These are phyloP conservation scores for Paramuricea clavata DNA, from an alignment of 92 coral and sea anemone genomes.

Conservation along the genomic window DNA sequence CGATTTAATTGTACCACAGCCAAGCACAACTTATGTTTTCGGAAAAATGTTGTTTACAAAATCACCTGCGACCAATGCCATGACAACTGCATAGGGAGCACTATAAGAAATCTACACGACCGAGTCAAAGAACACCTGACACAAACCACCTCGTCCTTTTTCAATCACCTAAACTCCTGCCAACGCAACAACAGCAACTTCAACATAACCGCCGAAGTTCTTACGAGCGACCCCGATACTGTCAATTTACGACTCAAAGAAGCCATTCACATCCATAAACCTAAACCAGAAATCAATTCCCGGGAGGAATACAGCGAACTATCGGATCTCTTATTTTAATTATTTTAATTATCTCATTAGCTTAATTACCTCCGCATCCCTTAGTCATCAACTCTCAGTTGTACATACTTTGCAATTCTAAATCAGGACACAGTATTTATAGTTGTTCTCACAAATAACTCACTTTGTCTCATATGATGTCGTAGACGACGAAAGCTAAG, in stretches of 20 bases:
- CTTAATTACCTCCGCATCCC: no score
- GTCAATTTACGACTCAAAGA: conserved; percentile 18
- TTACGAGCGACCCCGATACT: not conserved
- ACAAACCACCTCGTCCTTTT: not conserved
- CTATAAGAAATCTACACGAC: not conserved
- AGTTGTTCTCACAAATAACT: no score
- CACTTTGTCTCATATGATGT: no score
- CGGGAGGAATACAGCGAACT: conserved; percentile 6
- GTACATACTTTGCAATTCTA: no score
- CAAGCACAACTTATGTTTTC: not conserved
- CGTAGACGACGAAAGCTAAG: no score
- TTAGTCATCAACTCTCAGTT: no score
- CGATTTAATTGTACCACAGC: not conserved
- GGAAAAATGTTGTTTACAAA: not conserved
- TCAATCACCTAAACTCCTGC: not conserved
- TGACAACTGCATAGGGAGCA: not conserved
- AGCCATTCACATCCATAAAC: not conserved
- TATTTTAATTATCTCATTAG: no score
- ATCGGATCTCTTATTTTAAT: not conserved
- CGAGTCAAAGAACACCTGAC: conserved; percentile 4
- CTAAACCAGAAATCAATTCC: not conserved
- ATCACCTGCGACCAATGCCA: conserved; percentile 8
- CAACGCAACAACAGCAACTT: no score
- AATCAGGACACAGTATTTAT: no score
- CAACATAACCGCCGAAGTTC: not conserved